Evolutionary conservation across 2,888 invertebrate genomes (phyloP).

Genomic region (Sialis lutaria): DNA sequence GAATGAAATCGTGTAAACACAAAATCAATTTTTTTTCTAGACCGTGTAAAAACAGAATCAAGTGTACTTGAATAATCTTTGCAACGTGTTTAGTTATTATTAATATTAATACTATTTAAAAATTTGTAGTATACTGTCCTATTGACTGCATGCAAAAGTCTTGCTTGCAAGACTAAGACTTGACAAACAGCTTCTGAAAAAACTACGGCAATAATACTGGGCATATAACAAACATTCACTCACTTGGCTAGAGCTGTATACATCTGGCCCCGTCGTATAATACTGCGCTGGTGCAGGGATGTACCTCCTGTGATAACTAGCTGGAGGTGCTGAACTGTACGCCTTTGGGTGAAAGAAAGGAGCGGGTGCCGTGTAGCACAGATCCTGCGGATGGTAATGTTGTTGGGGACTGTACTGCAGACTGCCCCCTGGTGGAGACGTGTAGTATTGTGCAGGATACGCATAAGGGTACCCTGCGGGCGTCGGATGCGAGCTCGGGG

Average conservation of each 20-base stretch:
- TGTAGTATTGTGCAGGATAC: slow-evolving; percentile 30
- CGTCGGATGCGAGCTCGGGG: slow-evolving; percentile 21
- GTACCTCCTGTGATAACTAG: slow-evolving; percentile 14
- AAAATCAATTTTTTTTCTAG: no score
- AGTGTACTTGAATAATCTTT: no score
- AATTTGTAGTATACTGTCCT: no score
- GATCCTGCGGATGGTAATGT: slow-evolving; percentile 15
- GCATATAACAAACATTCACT: no score
- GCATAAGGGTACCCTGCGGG: slow-evolving; percentile 21
- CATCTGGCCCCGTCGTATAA: slow-evolving; percentile 6
- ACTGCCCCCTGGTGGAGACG: slow-evolving; percentile 21
- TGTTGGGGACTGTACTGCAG: slow-evolving; percentile 3
- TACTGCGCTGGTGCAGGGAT: slow-evolving; percentile 11
- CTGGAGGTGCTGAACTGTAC: slow-evolving; percentile 1
- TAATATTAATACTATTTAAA: no score
- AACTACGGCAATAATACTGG: no score
- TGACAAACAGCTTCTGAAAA: no score
- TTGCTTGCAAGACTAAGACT: no score
- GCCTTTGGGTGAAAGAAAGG: slow-evolving; percentile 17
- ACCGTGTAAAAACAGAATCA: no score
- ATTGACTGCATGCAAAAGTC: no score
- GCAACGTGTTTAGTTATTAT: no score
- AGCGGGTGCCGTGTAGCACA: slow-evolving; percentile 7
- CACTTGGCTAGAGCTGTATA: slow-evolving; percentile 1
- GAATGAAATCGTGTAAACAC: no score